phyloP scores from a whole-genome alignment of 2,797 vertebrate species.

The Takifugu ocellatus region DNA sequence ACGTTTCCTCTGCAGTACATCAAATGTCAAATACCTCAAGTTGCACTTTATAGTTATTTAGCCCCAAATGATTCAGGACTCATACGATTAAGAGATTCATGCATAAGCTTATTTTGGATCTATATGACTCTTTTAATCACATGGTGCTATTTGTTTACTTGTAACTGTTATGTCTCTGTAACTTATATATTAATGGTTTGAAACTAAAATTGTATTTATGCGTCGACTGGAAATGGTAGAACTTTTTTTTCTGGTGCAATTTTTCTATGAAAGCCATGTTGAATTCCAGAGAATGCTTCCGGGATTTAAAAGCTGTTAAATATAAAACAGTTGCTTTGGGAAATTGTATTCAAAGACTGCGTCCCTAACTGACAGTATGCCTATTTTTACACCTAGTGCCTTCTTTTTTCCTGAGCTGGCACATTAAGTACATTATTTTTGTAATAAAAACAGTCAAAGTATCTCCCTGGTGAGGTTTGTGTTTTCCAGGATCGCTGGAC shows the following conservation, averaged over 20 bases:
- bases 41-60: constrained; percentile 74
- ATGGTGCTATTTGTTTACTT: constrained; percentile 66
- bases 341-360: constrained; percentile 25
- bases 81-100: constrained; percentile 38
- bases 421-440: constrained; percentile 62
- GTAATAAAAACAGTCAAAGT: constrained; percentile 57
- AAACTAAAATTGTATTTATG: too few relatives aligned
- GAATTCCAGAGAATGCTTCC: constrained; percentile 9
- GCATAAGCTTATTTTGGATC: constrained; percentile 68
- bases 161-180: constrained; percentile 38
- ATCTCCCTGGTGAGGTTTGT: neutral
- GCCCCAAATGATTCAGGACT: constrained; percentile 41
- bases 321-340: neutral
- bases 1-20: constrained; percentile 43
- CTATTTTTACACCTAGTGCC: constrained; percentile 21
- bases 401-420: constrained; percentile 23
- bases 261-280: constrained; percentile 12
- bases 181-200: constrained; percentile 55
- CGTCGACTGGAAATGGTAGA: constrained; percentile 13
- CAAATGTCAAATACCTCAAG: constrained; percentile 74
- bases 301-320: constrained; percentile 15
- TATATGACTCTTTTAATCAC: constrained; percentile 28
- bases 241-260: constrained; percentile 28
- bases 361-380: constrained; percentile 39
- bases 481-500: constrained; percentile 20